Base-by-base conservation (phyloP, 2,797 vertebrate genomes). In the Cynopterus sphinx region DNA sequence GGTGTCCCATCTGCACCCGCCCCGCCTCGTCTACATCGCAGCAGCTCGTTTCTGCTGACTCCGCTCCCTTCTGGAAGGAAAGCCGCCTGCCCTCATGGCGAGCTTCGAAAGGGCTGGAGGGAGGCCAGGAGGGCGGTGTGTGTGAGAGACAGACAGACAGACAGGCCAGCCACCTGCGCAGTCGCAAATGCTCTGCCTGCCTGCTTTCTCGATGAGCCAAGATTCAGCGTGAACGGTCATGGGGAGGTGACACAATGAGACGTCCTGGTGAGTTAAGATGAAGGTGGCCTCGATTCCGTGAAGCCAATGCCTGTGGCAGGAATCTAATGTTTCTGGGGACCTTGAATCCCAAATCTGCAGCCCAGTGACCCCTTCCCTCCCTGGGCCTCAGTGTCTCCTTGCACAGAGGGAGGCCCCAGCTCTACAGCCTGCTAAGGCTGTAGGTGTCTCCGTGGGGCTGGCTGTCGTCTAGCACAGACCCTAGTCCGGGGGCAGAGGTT, bases 401-500 rank as follows among this genome's bases (percentile, higher is more conserved):
- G 0, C 0, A 12, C 2, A 33, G 24, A 41, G 16, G 63, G 39
- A 41, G 22, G 21, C 39, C 9, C 55, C 4, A 51, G 17, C 28
- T 21, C 33, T 6, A 0, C 4, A 17, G 24, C 26, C 49, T 9
- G 10, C 78, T 31, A 5, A 59, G 77, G 19, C 26, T 13, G 53
- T 28, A 0, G 33, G 53, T 22, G 22, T 28, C 57, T 36, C 79
- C 0, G 0, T 0, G 1, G 9, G 5, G 53, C 73, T 71, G 1
- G 0, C 51, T 41, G 41, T 1, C 16, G 21, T 12, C 49, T 57
- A 31, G 0, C 0, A 1, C 46, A 17, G 43, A 33, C 41, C 5
- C 57, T 3, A 0, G 22, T 39, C 28, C 3, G 0, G 15, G 49
- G n/a, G 19, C 6, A 11, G 26, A 21, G 28, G 36, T 5, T 15